These are phyloP conservation scores for Pecten maximus DNA, from an alignment of 2,888 invertebrate genomes.

Conservation along the genomic window DNA sequence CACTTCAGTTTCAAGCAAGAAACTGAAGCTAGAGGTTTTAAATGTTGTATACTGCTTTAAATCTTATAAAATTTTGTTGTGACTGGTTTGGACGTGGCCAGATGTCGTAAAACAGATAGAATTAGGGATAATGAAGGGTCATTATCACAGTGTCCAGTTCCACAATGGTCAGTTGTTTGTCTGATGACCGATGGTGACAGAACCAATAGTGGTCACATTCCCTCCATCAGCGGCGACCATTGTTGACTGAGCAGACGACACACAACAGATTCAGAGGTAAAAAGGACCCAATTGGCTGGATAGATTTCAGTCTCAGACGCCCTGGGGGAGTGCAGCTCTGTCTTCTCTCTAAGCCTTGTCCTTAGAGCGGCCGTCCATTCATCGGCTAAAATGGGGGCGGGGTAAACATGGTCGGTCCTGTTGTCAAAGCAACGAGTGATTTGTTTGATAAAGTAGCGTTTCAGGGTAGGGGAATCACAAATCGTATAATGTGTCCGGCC, in stretches of 20 bases:
- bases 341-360: neutral
- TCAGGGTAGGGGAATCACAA: neutral
- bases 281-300: slow-evolving; percentile 22
- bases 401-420: neutral
- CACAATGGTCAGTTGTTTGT: slow-evolving; percentile 26
- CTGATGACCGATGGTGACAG: slow-evolving; percentile 16
- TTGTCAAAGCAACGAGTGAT: slow-evolving; percentile 26
- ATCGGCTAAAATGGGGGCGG: neutral
- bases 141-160: slow-evolving; percentile 33
- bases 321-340: neutral
- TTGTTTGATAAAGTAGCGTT: neutral
- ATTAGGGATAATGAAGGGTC: slow-evolving; percentile 35
- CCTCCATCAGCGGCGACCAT: neutral
- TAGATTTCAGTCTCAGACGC: slow-evolving; percentile 14
- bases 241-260: neutral
- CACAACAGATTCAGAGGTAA: neutral
- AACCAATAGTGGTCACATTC: slow-evolving; percentile 24
- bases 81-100: neutral
- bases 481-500: neutral
- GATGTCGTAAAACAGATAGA: slow-evolving; percentile 32
- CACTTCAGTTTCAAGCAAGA: neutral
- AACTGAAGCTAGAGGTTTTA: neutral
- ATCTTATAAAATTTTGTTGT: neutral
- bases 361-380: neutral
- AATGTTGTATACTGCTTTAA: neutral